These are phyloP conservation scores for Trachemys scripta DNA, from an alignment of 2,113 vertebrate species.

Conservation along the genomic window DNA sequence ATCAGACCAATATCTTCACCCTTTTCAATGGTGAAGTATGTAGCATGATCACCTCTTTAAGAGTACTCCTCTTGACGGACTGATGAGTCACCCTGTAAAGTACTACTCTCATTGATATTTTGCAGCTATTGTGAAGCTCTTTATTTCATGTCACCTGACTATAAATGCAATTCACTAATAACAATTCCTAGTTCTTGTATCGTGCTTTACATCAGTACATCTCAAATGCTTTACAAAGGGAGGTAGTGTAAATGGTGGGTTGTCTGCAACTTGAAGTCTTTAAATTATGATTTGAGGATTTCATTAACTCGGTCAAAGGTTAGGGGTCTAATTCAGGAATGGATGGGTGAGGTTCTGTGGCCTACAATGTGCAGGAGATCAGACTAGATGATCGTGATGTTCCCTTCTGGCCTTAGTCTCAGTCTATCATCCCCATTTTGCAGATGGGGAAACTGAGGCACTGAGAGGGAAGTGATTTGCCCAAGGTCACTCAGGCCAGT, in stretches of 20 bases:
- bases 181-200: not conserved
- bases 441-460: not conserved
- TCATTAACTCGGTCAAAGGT: not conserved
- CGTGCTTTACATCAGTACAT: not conserved
- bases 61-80: not conserved
- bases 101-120: not conserved
- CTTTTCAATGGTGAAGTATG: rapidly evolving
- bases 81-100: not conserved
- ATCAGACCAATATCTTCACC: rapidly evolving
- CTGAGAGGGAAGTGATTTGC: not conserved
- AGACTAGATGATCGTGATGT: not conserved
- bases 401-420: not conserved
- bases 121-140: not conserved
- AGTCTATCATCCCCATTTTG: not conserved
- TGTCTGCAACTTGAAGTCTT: not conserved
- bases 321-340: not conserved
- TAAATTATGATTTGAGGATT: not conserved
- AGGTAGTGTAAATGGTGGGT: not conserved
- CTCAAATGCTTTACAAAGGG: not conserved
- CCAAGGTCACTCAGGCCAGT: constrained; percentile 3
- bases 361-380: not conserved
- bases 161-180: not conserved
- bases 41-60: not conserved
- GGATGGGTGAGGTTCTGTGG: not conserved
- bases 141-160: not conserved